Evolutionary conservation across 2,888 invertebrate species (phyloP).

Genomic region (Euspilapteryx auroguttella): DNA sequence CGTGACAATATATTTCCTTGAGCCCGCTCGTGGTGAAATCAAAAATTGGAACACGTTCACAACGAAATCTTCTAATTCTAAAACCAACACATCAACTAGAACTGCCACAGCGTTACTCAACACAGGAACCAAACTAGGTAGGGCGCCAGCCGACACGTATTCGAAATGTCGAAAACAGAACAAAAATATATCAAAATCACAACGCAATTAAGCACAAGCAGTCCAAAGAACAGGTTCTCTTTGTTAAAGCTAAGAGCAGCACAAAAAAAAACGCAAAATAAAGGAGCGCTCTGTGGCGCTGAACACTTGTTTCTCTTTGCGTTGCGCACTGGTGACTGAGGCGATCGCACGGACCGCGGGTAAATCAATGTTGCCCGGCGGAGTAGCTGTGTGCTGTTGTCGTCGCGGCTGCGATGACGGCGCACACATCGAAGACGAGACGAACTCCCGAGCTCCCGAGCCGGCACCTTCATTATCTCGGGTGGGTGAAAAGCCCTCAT

Average conservation of each 20-base stretch:
- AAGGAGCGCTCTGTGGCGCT: constrained; percentile 15
- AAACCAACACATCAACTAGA: constrained; percentile 53
- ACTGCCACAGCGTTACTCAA: constrained; percentile 56
- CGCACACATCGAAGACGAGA: constrained; percentile 27
- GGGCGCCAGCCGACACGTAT: constrained; percentile 24
- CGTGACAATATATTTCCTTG: constrained; percentile 57
- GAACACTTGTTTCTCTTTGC: constrained; percentile 42
- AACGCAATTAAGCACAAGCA: constrained; percentile 19
- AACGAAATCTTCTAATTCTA: constrained; percentile 50
- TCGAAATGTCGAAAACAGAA: constrained; percentile 23
- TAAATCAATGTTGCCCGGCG: constrained; percentile 49
- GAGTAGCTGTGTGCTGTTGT: constrained; percentile 19
- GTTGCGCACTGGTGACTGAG: constrained; percentile 58
- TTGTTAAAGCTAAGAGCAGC: constrained; percentile 23
- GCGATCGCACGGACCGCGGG: constrained; percentile 34
- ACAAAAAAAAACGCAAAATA: constrained; percentile 45
- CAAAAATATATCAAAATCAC: constrained; percentile 16
- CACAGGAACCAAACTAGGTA: constrained; percentile 41
- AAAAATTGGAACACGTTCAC: constrained; percentile 51
- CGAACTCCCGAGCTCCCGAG: too few species aligned
- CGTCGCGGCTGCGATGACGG: constrained; percentile 13
- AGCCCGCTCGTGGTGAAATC: constrained; percentile 61
- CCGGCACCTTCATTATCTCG: too few species aligned
- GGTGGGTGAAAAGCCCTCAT: too few species aligned
- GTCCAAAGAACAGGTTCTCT: constrained; percentile 32